Base-by-base conservation (phyloP, 92 coral and sea anemone genomes). In the Anthopleura xanthogrammica region DNA sequence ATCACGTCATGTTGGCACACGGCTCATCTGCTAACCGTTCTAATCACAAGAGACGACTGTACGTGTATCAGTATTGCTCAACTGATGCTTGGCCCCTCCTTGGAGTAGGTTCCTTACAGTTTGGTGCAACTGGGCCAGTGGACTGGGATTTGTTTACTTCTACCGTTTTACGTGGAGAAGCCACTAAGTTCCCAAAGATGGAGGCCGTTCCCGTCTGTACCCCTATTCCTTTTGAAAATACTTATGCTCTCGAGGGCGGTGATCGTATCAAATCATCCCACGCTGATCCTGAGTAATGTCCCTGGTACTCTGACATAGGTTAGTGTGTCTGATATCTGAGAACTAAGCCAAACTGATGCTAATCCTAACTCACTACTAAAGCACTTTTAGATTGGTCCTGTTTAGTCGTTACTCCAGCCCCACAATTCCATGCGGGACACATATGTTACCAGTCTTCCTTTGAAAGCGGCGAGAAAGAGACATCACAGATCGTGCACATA, bases 1-100 rank as follows among this genome's bases (percentile, higher is more conserved):
- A 90, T 57, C 87, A 90, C 73, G 88, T 90, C 50, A 80, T 81
- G 23, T 62, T 90, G 29, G 85, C 82, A 72, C 92, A 89, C 78
- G 92, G 90, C 12, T 89, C 92, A 13, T 85, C 90, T 2, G 82
- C 73, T 16, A 90, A 90, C 78, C 79, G 60, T 52, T 78, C 90
- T 43, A 76, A 71, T 4, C 55, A 46, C 54, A 58, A 85, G 16
- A 57, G 92, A 56, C 80, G 92, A 70, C 65, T 90, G 68, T 86
- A 79, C 41, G 83, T 90, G 20, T 79, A 77, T 14, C 60, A 58
- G 56, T 86, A 86, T 79, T 71, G 80, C 42, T 13, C 80, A 5
- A 77, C 85, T 72, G 88, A 86, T 62, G 83, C 71, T 55, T 86
- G 88, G 88, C 88, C 88, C 5, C 56, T 86, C 20, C 2, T 86